phyloP scores from a whole-genome alignment of 1,140 invertebrate genomes.

The Hesperophylax magnus region DNA sequence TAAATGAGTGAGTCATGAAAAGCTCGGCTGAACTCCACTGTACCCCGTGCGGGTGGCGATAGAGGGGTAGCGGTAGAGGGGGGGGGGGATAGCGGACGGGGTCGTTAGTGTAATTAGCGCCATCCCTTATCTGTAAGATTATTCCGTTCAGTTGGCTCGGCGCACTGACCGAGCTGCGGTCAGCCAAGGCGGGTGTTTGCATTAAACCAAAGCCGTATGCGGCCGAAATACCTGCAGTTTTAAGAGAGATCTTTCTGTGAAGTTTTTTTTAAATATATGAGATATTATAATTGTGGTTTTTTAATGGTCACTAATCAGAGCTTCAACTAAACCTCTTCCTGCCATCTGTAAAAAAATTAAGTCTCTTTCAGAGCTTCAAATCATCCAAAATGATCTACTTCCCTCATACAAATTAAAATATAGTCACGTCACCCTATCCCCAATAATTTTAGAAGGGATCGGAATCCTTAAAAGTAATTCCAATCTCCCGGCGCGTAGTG shows the following conservation, averaged over 20 bases:
- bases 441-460: no score
- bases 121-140: constrained; percentile 27
- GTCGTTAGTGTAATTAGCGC: constrained; percentile 26
- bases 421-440: no score
- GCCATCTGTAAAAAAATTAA: no score
- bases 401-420: no score
- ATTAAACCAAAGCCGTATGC: not conserved
- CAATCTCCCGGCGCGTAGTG: no score
- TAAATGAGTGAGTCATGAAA: not conserved
- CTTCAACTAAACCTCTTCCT: no score
- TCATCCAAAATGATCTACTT: no score
- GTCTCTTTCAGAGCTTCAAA: no score
- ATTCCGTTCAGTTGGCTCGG: not conserved
- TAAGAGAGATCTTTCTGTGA: not conserved
- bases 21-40: not conserved
- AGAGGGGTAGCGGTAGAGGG: not conserved
- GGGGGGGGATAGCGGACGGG: not conserved
- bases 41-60: not conserved
- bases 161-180: not conserved
- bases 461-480: no score
- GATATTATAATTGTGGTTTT: not conserved
- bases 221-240: not conserved
- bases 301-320: no score
- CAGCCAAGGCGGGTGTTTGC: not conserved
- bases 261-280: not conserved